phyloP scores from a whole-genome alignment of 2,888 invertebrate genomes.

The Therioaphis trifolii region DNA sequence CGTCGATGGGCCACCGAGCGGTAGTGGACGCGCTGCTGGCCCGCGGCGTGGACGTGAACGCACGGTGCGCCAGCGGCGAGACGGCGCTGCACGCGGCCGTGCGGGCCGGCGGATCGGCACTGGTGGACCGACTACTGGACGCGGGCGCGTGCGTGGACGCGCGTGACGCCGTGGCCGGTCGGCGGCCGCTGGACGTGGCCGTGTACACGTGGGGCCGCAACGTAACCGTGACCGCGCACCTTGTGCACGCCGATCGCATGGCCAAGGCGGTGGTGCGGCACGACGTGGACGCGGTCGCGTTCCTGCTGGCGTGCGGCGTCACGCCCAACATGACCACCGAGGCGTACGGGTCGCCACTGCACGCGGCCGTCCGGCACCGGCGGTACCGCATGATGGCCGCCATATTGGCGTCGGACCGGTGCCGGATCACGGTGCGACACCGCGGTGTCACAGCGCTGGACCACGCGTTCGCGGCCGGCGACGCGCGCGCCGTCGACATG shows the following conservation, averaged over 20 bases:
- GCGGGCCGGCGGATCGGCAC: neutral
- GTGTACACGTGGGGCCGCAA: slow-evolving; percentile 14
- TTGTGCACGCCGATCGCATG: slow-evolving; percentile 20
- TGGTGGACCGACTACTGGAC: slow-evolving; percentile 33
- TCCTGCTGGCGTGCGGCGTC: slow-evolving; percentile 39
- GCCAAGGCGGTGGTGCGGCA: slow-evolving; percentile 41
- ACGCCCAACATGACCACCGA: slow-evolving; percentile 43
- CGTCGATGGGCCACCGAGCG: neutral
- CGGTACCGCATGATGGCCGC: slow-evolving; percentile 5
- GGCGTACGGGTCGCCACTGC: slow-evolving; percentile 34
- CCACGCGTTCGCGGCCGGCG: slow-evolving; percentile 20
- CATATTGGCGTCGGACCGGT: slow-evolving; percentile 30
- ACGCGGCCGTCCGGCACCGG: slow-evolving; percentile 32
- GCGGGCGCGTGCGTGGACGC: slow-evolving; percentile 41
- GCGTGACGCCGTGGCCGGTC: neutral
- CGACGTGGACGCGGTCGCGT: slow-evolving; percentile 31
- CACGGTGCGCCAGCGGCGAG: neutral
- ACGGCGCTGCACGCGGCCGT: slow-evolving; percentile 42
- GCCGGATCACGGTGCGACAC: neutral
- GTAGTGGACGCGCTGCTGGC: slow-evolving; percentile 18
- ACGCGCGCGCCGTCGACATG: slow-evolving; percentile 40
- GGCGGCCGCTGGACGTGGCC: slow-evolving; percentile 37
- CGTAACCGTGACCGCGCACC: neutral
- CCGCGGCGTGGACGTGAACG: slow-evolving; percentile 28
- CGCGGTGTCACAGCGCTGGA: slow-evolving; percentile 28